Percentiles rank a stretch among this genome's conserved stretches.
phyloP scores from a whole-genome alignment of 2,888 invertebrate species.

The Cyaniris semiargus region DNA sequence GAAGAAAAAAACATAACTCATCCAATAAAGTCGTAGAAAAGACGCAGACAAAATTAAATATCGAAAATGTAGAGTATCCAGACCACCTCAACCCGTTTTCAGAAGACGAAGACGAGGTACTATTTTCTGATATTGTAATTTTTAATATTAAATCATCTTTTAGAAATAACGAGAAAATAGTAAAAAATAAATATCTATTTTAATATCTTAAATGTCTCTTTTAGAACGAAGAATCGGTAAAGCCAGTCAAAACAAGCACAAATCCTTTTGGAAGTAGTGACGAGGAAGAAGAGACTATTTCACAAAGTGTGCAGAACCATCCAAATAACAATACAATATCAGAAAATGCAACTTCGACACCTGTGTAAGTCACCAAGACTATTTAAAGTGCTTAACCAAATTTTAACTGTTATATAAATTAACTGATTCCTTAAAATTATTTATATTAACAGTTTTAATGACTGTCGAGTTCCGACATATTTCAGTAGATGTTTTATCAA shows the following conservation, averaged over 20 bases:
- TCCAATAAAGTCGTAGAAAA: slow-evolving; percentile 16
- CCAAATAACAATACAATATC: slow-evolving; percentile 55
- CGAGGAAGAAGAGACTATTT: slow-evolving; percentile 79
- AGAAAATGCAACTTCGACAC: slow-evolving; percentile 43
- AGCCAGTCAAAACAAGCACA: slow-evolving; percentile 64
- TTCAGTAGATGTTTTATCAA: not conserved
- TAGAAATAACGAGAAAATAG: not conserved
- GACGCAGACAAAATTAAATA: slow-evolving; percentile 3
- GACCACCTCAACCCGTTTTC: slow-evolving; percentile 91
- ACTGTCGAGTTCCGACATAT: not conserved
- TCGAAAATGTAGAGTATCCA: slow-evolving; percentile 80
- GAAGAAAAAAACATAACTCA: slow-evolving; percentile 61
- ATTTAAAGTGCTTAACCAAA: not conserved
- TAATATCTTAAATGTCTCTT: slow-evolving; percentile 20
- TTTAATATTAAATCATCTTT: not conserved
- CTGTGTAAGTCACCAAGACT: slow-evolving; percentile 51
- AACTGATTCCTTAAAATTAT: not conserved
- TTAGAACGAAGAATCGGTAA: slow-evolving; percentile 44
- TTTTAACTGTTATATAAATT: too few relatives aligned
- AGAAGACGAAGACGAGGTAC: slow-evolving; percentile 81
- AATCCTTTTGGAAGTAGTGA: slow-evolving; percentile 86
- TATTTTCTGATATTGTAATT: slow-evolving; percentile 32
- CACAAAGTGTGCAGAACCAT: slow-evolving; percentile 54
- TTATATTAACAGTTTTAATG: not conserved
- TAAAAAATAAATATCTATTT: not conserved